These are phyloP conservation scores for Deroplatys truncata DNA, from an alignment of 2,888 invertebrate genomes.

Conservation along the genomic window DNA sequence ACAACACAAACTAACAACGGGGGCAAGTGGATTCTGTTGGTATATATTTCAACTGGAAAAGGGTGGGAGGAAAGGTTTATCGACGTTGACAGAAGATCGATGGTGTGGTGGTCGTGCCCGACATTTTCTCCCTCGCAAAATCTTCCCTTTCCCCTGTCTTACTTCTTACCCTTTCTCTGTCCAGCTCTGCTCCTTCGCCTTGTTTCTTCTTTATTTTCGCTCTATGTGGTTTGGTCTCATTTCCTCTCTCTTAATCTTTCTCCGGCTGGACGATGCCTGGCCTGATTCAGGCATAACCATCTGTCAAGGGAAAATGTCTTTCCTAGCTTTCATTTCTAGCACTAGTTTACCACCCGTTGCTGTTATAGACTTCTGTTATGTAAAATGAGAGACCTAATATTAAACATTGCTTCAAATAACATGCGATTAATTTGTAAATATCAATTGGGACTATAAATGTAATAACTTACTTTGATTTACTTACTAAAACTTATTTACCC, in stretches of 20 bases:
- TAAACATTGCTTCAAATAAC: too few species aligned
- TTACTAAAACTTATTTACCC: too few species aligned
- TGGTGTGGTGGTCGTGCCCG: constrained; percentile 1
- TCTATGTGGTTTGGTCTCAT: not conserved
- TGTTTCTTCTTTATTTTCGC: not conserved
- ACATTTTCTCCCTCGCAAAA: not conserved
- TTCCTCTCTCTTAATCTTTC: not conserved
- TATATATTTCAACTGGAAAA: not conserved
- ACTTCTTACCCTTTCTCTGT: not conserved
- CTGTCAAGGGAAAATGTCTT: not conserved
- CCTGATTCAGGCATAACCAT: not conserved
- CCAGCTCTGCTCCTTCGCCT: not conserved
- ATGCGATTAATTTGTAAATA: too few species aligned
- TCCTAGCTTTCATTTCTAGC: not conserved
- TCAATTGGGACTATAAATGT: too few species aligned
- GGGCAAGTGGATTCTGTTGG: constrained; percentile 1
- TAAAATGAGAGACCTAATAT: too few species aligned
- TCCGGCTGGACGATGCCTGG: not conserved
- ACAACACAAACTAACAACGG: not conserved
- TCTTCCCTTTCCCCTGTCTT: not conserved
- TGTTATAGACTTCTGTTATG: too few species aligned
- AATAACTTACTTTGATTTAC: too few species aligned
- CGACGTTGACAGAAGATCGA: constrained; percentile 13
- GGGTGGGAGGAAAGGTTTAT: not conserved
- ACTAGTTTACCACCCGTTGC: not conserved